phyloP scores from a whole-genome alignment of 2,113 vertebrate species.

The Trinectes maculatus region DNA sequence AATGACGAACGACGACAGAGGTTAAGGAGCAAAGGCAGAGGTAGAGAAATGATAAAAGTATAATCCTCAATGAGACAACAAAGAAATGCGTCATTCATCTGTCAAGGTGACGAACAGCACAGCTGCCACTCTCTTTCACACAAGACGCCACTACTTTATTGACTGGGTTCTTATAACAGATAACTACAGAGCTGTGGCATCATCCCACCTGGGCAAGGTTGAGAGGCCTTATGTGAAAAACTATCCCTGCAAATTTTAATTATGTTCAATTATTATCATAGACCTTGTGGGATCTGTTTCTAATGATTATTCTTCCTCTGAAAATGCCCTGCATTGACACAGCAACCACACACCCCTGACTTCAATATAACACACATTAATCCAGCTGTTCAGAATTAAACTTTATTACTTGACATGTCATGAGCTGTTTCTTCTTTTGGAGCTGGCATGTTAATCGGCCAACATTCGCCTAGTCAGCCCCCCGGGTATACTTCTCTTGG shows the following conservation, averaged over 20 bases:
- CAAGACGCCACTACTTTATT: constrained; percentile 44
- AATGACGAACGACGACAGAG: constrained; percentile 50
- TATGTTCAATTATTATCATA: neutral
- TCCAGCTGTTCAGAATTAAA: too few relatives aligned
- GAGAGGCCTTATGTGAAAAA: constrained; percentile 4
- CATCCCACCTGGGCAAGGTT: neutral
- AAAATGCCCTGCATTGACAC: too few relatives aligned
- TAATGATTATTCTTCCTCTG: neutral
- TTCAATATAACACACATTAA: too few relatives aligned
- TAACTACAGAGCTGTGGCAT: constrained; percentile 35
- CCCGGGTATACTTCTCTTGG: too few relatives aligned
- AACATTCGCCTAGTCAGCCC: too few relatives aligned
- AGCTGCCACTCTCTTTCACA: constrained; percentile 53
- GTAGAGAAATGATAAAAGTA: constrained; percentile 52
- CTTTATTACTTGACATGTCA: too few relatives aligned
- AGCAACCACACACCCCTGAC: too few relatives aligned
- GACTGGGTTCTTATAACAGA: constrained; percentile 58
- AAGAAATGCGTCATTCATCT: constrained; percentile 61
- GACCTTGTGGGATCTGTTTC: neutral
- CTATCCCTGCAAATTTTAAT: neutral
- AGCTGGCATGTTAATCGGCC: too few relatives aligned
- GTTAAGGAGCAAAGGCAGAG: constrained; percentile 26
- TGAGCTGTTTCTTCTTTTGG: too few relatives aligned
- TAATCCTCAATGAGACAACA: constrained; percentile 55
- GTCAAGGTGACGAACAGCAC: constrained; percentile 73